These are phyloP conservation scores for Rostratula benghalensis DNA, from an alignment of 2,113 vertebrate species.

Conservation along the genomic window DNA sequence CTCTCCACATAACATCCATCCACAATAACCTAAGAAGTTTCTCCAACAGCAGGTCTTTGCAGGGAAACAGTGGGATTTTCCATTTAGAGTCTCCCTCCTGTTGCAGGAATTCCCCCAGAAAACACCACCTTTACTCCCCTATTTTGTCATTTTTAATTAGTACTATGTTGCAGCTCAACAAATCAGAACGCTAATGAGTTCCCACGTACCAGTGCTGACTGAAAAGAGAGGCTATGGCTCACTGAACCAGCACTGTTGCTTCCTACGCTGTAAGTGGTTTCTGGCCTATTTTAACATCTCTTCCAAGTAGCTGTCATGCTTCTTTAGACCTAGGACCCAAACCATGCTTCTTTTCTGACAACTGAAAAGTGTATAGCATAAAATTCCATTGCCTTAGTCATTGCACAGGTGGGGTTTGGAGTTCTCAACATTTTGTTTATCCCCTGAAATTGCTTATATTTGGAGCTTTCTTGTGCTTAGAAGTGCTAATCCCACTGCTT, in stretches of 20 bases:
- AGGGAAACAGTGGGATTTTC: background rate
- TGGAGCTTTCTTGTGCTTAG: conserved; percentile 38
- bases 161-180: background rate
- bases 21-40: background rate
- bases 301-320: background rate
- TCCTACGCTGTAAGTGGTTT: background rate
- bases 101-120: background rate
- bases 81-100: background rate
- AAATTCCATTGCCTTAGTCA: background rate
- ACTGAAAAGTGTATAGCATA: background rate
- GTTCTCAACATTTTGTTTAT: conserved; percentile 24
- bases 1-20: background rate
- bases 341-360: background rate
- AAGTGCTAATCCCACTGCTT: conserved; percentile 45
- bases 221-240: background rate
- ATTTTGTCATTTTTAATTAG: background rate
- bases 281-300: background rate
- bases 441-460: conserved; percentile 49
- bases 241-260: background rate
- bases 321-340: background rate
- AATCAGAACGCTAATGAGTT: background rate
- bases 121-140: background rate
- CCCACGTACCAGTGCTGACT: background rate
- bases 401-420: background rate
- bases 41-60: background rate